These are phyloP conservation scores for Ormyrus nitidulus DNA, from an alignment of 2,888 invertebrate genomes.

Conservation along the genomic window DNA sequence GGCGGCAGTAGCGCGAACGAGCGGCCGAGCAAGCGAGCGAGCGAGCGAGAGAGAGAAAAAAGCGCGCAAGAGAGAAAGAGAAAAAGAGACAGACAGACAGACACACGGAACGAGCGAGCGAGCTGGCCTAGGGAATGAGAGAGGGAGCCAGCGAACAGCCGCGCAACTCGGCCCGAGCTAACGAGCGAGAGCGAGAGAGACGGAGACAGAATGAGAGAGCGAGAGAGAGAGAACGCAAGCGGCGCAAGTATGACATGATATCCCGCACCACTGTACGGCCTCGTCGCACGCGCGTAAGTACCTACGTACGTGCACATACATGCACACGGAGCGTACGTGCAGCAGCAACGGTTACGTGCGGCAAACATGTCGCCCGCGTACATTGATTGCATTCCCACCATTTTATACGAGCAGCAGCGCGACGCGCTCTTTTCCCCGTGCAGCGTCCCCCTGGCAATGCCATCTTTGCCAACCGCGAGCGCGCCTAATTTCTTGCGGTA, in stretches of 20 bases:
- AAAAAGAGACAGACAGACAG: conserved; percentile 37
- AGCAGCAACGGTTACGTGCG: conserved; percentile 58
- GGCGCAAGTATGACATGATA: background rate
- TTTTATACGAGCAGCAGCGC: conserved; percentile 58
- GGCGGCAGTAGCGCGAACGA: conserved; percentile 29
- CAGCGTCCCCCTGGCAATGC: background rate
- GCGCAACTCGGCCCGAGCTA: background rate
- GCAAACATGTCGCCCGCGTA: conserved; percentile 58
- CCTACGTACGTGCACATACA: background rate
- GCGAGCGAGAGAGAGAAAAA: conserved; percentile 51
- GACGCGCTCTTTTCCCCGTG: background rate
- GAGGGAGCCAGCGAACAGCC: conserved; percentile 36
- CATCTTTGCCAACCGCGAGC: background rate
- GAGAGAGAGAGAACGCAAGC: background rate
- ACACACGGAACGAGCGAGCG: background rate
- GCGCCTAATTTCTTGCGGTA: too few relatives aligned
- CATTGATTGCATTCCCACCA: conserved; percentile 66
- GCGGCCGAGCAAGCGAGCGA: conserved; percentile 45
- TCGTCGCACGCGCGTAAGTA: background rate
- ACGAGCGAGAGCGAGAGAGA: background rate
- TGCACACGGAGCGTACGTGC: background rate
- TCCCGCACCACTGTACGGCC: background rate
- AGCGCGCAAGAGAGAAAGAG: conserved; percentile 24
- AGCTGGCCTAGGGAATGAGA: background rate
- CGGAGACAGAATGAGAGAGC: too few relatives aligned